These are phyloP conservation scores for Operophtera brumata DNA, from an alignment of 2,888 invertebrate species.

Conservation along the genomic window DNA sequence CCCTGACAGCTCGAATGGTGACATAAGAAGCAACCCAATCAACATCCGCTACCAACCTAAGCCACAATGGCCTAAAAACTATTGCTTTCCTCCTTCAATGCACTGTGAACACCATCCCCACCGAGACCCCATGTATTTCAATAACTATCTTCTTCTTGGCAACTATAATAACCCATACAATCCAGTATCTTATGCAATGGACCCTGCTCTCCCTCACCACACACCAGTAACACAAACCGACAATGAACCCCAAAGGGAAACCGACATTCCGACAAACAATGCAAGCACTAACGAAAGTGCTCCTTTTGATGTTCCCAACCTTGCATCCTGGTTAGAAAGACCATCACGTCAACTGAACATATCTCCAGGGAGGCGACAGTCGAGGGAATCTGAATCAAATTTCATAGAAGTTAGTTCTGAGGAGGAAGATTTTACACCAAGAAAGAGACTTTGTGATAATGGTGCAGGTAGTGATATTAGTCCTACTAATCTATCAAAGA, in stretches of 20 bases:
- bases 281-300: slow-evolving; percentile 20
- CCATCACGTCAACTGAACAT: slow-evolving; percentile 72
- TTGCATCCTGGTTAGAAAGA: slow-evolving; percentile 50
- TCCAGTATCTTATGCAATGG: slow-evolving; percentile 51
- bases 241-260: slow-evolving; percentile 29
- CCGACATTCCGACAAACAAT: slow-evolving; percentile 24
- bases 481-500: slow-evolving; percentile 12
- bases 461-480: slow-evolving; percentile 33
- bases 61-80: slow-evolving; percentile 52
- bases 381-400: slow-evolving; percentile 64
- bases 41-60: slow-evolving; percentile 73
- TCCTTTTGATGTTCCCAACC: slow-evolving; percentile 14
- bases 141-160: slow-evolving; percentile 55
- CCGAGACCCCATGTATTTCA: slow-evolving; percentile 41
- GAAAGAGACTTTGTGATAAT: slow-evolving; percentile 56
- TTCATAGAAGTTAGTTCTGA: slow-evolving; percentile 76
- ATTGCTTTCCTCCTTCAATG: slow-evolving; percentile 50
- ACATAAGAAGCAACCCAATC: slow-evolving; percentile 37
- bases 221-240: slow-evolving; percentile 42
- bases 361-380: slow-evolving; percentile 66
- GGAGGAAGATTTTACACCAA: slow-evolving; percentile 69
- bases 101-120: slow-evolving; percentile 21
- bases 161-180: slow-evolving; percentile 56
- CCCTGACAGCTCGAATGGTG: slow-evolving; percentile 47
- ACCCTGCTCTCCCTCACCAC: slow-evolving; percentile 16